Evolutionary conservation across 2,113 vertebrate species (phyloP), one percentile per base, ranked within the genome.

Genomic region (Symphodus melops): DNA sequence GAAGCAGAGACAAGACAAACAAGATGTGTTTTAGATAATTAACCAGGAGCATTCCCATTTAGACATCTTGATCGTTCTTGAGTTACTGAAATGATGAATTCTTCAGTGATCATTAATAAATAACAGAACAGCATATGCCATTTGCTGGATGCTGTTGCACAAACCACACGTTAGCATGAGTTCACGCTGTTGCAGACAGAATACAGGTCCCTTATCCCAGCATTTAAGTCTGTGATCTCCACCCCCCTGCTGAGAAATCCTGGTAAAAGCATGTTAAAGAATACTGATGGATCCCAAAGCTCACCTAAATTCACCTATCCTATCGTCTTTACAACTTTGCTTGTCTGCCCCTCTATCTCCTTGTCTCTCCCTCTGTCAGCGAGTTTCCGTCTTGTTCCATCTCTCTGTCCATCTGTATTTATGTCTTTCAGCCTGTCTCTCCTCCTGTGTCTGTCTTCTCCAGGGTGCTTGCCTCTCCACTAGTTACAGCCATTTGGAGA

Each of bases 401-500:
- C 69, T 69, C 63, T 58, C 67, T 57, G 68, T 79, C 79, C 41
- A 8, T 65, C 74, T 72, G 44, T 16, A 55, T 81, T 54, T 80
- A 58, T 41, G 25, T 77, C 77, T 76, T 44, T 8, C 37, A 44
- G 73, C 51, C 58, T 1, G 49, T 65, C 69, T 76, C 70, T 72
- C 46, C 39, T 68, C 57, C 56, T 77, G 74, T 72, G 65, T 66
- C 59, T 37, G 60, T 58, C 70, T 61, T 65, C 79, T 58, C 65
- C 37, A 1, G 70, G 52, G 53, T 14, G 2, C 72, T 54, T 19
- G 41, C 53, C 60, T 74, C 77, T 63, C 68, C 9, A 41, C 75
- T 85, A 65, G 9, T 68, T n/a, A 53, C 86, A 88, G 79, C 88
- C 90, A 77, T 91, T 91, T 89, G 86, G 77, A 92, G 86, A 88